Evolutionary conservation across 2,888 invertebrate genomes (phyloP).

Genomic region (Thera obeliscata): DNA sequence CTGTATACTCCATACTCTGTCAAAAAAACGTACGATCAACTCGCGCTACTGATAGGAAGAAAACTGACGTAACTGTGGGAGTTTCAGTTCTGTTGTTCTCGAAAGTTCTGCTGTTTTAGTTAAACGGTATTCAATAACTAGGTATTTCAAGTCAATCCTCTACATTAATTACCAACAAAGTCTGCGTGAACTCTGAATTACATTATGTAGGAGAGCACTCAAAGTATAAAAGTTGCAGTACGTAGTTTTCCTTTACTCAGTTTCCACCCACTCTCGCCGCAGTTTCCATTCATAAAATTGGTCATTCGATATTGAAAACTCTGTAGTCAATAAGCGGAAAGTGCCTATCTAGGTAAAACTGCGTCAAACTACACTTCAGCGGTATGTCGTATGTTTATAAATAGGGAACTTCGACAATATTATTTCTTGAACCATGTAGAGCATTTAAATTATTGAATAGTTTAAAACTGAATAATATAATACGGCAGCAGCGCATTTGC

Average conservation of each 20-base stretch:
- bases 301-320: conserved; percentile 31
- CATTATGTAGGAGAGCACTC: not conserved
- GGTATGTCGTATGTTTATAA: not conserved
- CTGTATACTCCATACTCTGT: no score
- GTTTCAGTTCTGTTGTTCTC: no score
- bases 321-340: conserved; percentile 29
- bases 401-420: not conserved
- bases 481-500: not conserved
- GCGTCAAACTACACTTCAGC: conserved; percentile 14
- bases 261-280: conserved; percentile 16
- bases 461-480: not conserved
- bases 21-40: no score
- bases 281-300: conserved; percentile 34
- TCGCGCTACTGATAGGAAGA: no score
- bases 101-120: no score
- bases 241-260: conserved; percentile 16
- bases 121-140: no score
- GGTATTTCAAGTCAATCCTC: no score
- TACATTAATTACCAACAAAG: no score
- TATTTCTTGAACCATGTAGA: not conserved
- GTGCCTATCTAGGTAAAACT: conserved; percentile 24
- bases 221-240: conserved; percentile 11
- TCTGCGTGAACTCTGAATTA: no score
- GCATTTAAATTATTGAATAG: not conserved
- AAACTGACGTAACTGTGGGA: no score